phyloP scores from a whole-genome alignment of 2,888 invertebrate species.

The Brassicogethes aeneus region DNA sequence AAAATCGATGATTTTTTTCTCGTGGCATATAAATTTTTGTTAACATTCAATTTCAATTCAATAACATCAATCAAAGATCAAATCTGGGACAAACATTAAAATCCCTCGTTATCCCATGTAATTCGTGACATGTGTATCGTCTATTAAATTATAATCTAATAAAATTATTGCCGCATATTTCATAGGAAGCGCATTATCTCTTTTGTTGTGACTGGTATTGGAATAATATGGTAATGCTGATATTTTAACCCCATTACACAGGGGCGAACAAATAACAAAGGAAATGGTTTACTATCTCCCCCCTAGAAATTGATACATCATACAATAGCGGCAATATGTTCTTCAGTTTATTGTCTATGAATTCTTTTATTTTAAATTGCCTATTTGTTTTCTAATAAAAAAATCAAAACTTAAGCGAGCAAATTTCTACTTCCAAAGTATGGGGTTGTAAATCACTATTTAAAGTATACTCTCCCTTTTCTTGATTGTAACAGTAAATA shows the following conservation, averaged over 20 bases:
- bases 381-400: too few relatives aligned
- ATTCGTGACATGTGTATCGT: conserved; percentile 15
- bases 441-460: too few relatives aligned
- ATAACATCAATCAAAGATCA: too few relatives aligned
- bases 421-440: too few relatives aligned
- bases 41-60: too few relatives aligned
- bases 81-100: not conserved
- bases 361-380: too few relatives aligned
- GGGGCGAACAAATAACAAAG: conserved; percentile 8
- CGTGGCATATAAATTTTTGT: too few relatives aligned
- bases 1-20: too few relatives aligned
- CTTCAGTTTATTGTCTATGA: not conserved
- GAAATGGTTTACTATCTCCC: conserved; percentile 12
- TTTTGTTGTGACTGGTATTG: conserved; percentile 6
- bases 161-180: conserved; percentile 8
- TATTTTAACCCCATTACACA: conserved; percentile 15
- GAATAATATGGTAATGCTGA: conserved; percentile 13
- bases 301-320: not conserved
- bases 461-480: too few relatives aligned
- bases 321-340: not conserved
- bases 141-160: conserved; percentile 17
- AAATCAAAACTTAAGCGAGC: too few relatives aligned
- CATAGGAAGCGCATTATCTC: conserved; percentile 1
- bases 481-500: too few relatives aligned
- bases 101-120: not conserved